Evolutionary conservation across 2,113 vertebrate species (phyloP).

Genomic region (Silurus glanis): DNA sequence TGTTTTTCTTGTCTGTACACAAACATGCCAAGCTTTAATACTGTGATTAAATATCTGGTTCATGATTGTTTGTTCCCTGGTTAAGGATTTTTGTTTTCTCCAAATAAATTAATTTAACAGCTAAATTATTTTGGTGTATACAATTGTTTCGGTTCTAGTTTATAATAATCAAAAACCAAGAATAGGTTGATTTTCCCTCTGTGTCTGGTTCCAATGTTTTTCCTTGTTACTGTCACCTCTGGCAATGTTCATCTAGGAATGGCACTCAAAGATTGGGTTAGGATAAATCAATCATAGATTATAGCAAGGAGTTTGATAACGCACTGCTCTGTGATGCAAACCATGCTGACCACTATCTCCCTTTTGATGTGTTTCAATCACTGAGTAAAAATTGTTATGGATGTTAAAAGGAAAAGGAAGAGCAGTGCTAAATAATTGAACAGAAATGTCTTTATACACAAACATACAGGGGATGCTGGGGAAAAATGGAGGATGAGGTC

Average conservation of each 20-base stretch:
- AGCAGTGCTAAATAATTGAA: constrained; percentile 52
- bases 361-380: constrained; percentile 3
- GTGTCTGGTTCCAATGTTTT: background rate
- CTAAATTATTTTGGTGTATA: background rate
- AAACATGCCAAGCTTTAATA: background rate
- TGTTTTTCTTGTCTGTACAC: background rate
- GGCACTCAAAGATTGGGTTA: constrained; percentile 2
- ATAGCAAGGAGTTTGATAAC: constrained; percentile 34
- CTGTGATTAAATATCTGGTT: background rate
- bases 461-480: constrained; percentile 38
- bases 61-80: background rate
- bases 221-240: background rate
- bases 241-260: background rate
- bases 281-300: background rate
- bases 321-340: background rate
- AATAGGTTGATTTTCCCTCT: background rate
- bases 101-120: background rate
- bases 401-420: constrained; percentile 28
- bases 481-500: constrained; percentile 37
- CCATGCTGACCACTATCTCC: background rate
- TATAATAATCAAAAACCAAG: background rate
- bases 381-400: constrained; percentile 46
- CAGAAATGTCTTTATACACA: constrained; percentile 38
- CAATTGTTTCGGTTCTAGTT: background rate
- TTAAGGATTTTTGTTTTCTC: background rate